Conservation (phyloP, 2,113 vertebrate genomes). For the Pollachius pollachius region DNA sequence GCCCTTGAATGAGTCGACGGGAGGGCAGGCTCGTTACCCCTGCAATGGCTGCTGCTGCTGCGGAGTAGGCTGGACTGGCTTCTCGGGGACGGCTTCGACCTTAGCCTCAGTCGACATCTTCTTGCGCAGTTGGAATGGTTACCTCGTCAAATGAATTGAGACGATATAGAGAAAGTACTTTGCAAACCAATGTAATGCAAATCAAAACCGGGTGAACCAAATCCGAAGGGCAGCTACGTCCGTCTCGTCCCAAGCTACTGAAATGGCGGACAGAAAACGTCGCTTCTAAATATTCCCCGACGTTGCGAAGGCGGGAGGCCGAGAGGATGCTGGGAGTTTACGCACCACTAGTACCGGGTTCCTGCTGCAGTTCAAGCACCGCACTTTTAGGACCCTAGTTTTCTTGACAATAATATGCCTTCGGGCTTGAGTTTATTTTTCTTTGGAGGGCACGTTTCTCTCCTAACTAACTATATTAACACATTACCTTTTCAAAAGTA, state of each 20-base stretch:
- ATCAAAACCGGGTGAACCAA: background rate
- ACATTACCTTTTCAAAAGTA: too few relatives aligned
- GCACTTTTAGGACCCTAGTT: too few relatives aligned
- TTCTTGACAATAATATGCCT: too few relatives aligned
- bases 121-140: background rate
- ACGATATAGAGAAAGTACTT: background rate
- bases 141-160: background rate
- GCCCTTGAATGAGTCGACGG: constrained; percentile 18
- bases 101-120: constrained; percentile 70
- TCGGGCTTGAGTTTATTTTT: too few relatives aligned
- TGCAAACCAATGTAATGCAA: background rate
- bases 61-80: constrained; percentile 22
- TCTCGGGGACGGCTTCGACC: constrained; percentile 45
- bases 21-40: constrained; percentile 47
- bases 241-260: background rate
- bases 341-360: too few relatives aligned
- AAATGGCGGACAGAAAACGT: constrained; percentile 52
- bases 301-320: background rate
- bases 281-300: background rate
- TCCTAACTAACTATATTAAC: too few relatives aligned
- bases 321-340: background rate
- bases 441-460: too few relatives aligned
- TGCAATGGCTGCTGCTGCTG: constrained; percentile 16
- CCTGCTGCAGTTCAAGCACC: too few relatives aligned
- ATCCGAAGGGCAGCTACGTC: background rate